phyloP scores from a whole-genome alignment of 2,888 invertebrate genomes.

The Agrotis puta region DNA sequence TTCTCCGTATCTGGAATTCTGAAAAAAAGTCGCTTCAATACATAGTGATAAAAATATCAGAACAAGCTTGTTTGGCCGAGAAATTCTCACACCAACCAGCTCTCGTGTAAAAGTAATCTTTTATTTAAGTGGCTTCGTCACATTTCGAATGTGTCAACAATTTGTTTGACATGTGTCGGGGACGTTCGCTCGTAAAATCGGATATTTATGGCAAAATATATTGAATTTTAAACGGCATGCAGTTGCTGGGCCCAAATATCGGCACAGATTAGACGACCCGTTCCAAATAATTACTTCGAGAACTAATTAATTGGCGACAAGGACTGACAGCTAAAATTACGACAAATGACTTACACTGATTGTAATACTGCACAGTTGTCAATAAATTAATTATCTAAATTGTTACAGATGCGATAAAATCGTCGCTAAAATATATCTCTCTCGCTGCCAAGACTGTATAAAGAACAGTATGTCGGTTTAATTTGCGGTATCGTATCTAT shows the following conservation, averaged over 20 bases:
- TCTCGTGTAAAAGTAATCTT: slow-evolving; percentile 68
- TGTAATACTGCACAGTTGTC: slow-evolving; percentile 43
- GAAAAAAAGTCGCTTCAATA: slow-evolving; percentile 29
- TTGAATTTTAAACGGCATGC: slow-evolving; percentile 82
- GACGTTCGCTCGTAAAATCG: slow-evolving; percentile 81
- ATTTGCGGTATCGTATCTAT: slow-evolving; percentile 15
- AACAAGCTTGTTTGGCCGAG: slow-evolving; percentile 38
- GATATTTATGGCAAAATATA: slow-evolving; percentile 84
- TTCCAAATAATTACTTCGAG: slow-evolving; percentile 63
- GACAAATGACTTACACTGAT: slow-evolving; percentile 55
- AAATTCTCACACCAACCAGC: slow-evolving; percentile 62
- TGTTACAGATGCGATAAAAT: slow-evolving; percentile 52
- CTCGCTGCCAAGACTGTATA: slow-evolving; percentile 12
- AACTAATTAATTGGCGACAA: slow-evolving; percentile 58
- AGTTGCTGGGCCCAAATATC: slow-evolving; percentile 63
- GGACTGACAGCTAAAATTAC: slow-evolving; percentile 46
- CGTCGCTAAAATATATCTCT: slow-evolving; percentile 15
- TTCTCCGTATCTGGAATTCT: neutral
- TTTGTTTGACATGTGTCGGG: slow-evolving; percentile 87
- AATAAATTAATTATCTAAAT: slow-evolving; percentile 53
- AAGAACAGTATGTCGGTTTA: slow-evolving; percentile 4
- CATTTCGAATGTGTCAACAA: slow-evolving; percentile 83
- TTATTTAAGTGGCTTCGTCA: slow-evolving; percentile 79
- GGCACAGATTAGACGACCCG: slow-evolving; percentile 59
- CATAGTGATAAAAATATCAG: slow-evolving; percentile 26